These are phyloP conservation scores for Pipa parva DNA, from an alignment of 2,113 vertebrate genomes.

Conservation along the genomic window DNA sequence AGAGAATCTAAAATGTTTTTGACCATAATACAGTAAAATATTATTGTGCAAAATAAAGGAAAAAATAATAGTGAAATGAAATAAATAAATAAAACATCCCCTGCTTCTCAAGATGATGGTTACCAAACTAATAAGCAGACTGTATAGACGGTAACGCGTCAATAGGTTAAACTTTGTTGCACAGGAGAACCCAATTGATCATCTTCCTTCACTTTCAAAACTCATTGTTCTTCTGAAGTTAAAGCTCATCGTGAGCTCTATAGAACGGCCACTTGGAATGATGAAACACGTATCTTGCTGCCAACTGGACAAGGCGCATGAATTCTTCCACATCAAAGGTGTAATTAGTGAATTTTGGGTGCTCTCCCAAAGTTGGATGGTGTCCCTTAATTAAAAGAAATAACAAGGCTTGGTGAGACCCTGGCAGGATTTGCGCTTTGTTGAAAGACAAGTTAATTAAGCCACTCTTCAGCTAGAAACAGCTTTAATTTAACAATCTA, in stretches of 20 bases:
- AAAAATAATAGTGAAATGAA: too few relatives aligned
- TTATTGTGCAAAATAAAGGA: too few relatives aligned
- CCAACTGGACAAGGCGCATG: conserved; percentile 81
- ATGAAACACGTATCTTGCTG: conserved; percentile 72
- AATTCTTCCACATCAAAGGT: conserved; percentile 90
- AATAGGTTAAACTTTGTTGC: conserved; percentile 17
- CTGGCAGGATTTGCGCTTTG: conserved; percentile 13
- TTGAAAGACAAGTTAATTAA: conserved; percentile 37
- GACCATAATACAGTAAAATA: too few relatives aligned
- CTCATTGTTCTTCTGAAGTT: conserved; percentile 9
- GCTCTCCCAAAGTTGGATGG: conserved; percentile 92
- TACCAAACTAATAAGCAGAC: too few relatives aligned
- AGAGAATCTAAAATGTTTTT: too few relatives aligned
- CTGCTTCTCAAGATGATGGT: too few relatives aligned
- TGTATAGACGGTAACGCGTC: too few relatives aligned
- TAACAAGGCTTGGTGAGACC: conserved; percentile 37
- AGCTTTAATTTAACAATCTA: conserved; percentile 44
- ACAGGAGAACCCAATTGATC: too few relatives aligned
- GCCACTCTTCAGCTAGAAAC: conserved; percentile 7
- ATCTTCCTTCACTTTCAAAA: not conserved
- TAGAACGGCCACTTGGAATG: conserved; percentile 79
- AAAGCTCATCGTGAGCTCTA: conserved; percentile 77
- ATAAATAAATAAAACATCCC: too few relatives aligned
- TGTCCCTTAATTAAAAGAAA: conserved; percentile 75
- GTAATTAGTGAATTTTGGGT: conserved; percentile 97